Conservation (phyloP, 2,888 invertebrate genomes). For the Cephalotes varians region DNA sequence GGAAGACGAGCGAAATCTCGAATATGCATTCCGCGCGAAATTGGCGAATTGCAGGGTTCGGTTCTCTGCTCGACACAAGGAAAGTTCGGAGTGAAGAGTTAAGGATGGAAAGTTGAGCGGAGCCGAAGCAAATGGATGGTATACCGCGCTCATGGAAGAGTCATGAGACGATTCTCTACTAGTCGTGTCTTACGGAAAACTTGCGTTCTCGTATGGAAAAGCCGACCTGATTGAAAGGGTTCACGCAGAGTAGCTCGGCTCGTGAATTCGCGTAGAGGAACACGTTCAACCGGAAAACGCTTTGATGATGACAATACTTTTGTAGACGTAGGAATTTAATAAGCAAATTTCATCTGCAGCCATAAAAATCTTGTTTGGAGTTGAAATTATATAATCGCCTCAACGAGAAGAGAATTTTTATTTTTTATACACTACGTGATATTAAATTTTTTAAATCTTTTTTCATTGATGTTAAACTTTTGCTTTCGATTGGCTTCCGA, state of each 20-base stretch:
- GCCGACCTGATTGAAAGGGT: conserved; percentile 33
- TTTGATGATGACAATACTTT: not conserved
- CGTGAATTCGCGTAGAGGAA: not conserved
- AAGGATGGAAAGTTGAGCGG: conserved; percentile 48
- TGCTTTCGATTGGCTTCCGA: not conserved
- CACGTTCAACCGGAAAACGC: not conserved
- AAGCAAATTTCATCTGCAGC: not conserved
- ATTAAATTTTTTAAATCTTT: not conserved
- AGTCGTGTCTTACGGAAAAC: conserved; percentile 39
- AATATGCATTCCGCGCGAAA: conserved; percentile 41
- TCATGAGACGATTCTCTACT: conserved; percentile 43
- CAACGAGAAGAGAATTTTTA: not conserved
- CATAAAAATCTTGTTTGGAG: not conserved
- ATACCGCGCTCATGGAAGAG: conserved; percentile 45
- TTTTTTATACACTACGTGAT: too few relatives aligned
- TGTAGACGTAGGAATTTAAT: not conserved
- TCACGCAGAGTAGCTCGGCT: conserved; percentile 2
- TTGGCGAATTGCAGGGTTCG: conserved; percentile 31
- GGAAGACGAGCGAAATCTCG: not conserved
- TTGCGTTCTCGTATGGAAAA: conserved; percentile 48
- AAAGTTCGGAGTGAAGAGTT: conserved; percentile 44
- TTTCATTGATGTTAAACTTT: not conserved
- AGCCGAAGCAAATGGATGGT: conserved; percentile 46
- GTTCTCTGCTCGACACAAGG: conserved; percentile 2
- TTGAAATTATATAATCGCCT: not conserved